Base-by-base conservation (phyloP, 2,888 invertebrate genomes). In the Dryocosmus kuriphilus region DNA sequence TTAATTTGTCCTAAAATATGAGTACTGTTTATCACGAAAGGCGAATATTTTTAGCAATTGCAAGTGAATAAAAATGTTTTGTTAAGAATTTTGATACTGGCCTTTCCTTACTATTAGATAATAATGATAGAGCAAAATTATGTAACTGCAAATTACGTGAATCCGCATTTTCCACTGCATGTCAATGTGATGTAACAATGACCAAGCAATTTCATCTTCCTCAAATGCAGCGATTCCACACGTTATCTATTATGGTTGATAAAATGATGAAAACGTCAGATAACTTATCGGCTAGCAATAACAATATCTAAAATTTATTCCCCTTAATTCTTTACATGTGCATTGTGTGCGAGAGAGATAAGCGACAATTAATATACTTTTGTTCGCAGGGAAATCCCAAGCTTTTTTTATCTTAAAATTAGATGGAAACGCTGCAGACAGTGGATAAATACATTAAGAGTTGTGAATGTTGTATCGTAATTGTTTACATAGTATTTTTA, bases 191-290 rank as follows among this genome's bases (percentile, higher is more conserved):
- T 67, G 27, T 41, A 67, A 67, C 67, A 27, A 27, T 67, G 41
- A 67, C 46, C 19, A 41, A 46, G 27, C 67, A 5, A 22, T 65
- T 41, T 65, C 22, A 14, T 65, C 65, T 38, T 24, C 27, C 46
- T 46, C 24, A 38, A 6, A 16, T 67, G 27, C 8, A 67, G 7
- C 30, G 27, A 67, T 67, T 67, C 63, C 24, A 41, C 41, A 46
- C 22, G 16, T 67, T 46, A 67, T 67, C 16, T 67, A 22, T 38
- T 67, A 16, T 41, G 6, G 19, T 67, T 16, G 41, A 67, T 46
- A 27, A 67, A 67, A 67, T 67, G 16, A 46, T 67, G 41, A 24
- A 46, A 67, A 41, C 16, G 7, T 67, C 65, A 46, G 65, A 67
- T 67, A 67, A 41, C 19, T 41, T 27, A 67, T 67, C 22, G 5